Evolutionary conservation across 2,113 vertebrate genomes (phyloP).

Genomic region (Falcunculus frontatus): DNA sequence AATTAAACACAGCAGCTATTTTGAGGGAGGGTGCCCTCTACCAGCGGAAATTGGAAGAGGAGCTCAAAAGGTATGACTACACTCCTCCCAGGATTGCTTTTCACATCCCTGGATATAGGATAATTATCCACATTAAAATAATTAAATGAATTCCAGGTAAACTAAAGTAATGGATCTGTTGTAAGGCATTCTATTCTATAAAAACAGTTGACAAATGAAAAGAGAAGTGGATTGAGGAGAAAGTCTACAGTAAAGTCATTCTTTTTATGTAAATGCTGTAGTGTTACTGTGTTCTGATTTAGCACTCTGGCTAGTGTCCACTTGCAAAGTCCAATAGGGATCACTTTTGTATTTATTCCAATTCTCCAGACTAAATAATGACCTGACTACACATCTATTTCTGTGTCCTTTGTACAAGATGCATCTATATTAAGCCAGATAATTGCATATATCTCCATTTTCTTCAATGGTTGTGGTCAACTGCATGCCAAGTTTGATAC

Average conservation of each 20-base stretch:
- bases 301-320: neutral
- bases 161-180: neutral
- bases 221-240: neutral
- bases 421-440: neutral
- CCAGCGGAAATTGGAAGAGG: constrained; percentile 79
- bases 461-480: neutral
- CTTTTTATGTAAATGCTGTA: neutral
- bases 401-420: neutral
- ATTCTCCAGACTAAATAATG: neutral
- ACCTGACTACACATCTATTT: neutral
- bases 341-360: neutral
- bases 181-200: neutral
- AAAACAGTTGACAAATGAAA: neutral
- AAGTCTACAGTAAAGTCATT: neutral
- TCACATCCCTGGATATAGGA: neutral
- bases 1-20: constrained; percentile 86
- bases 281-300: neutral
- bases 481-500: neutral
- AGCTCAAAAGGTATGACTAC: constrained; percentile 77
- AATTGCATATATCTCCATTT: neutral
- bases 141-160: neutral
- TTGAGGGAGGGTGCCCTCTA: constrained; percentile 82
- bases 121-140: neutral
- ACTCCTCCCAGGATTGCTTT: neutral
- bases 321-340: neutral